Base-by-base conservation (phyloP, 2,888 invertebrate genomes). In the Melanostoma scalare region DNA sequence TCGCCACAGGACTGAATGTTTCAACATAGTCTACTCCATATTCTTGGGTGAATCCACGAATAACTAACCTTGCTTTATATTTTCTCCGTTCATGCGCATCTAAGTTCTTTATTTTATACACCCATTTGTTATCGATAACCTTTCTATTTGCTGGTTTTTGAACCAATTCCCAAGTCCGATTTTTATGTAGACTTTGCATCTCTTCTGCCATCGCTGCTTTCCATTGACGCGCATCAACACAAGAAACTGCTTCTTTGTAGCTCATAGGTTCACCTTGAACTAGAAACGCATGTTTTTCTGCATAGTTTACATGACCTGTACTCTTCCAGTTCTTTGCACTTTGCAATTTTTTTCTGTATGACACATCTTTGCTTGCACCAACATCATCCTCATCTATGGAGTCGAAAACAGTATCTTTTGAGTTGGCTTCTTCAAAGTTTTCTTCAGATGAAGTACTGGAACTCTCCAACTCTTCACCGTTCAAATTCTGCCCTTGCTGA, bases 31-130 rank as follows among this genome's bases (percentile, higher is more conserved):
- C 87, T 30, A 86, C 69, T 8, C 87, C 88, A 56, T 78, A 82
- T 75, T 87, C 76, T 63, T 89, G 88, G 2, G 75, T 75, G 72
- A 86, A 89, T 50, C 88, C 88, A 31, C 86, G 71, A 10, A 86
- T 87, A 6, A 88, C 88, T n/a, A 89, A 72, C 30, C 89, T 71
- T 8, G 89, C 88, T 71, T 88, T 88, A 42, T 85, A 87, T 50
- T 82, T 72, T 38, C 33, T 87, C 86, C 86, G 87, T 86, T 50
- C 80, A 78, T 56, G 86, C 3, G 40, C 42, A 35, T 72, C 72
- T 40, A 58, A 38, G 33, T 58, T 56, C 69, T 88, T 88, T 0
- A 85, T 20, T 20, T 20, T 20, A 20, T 20, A 20, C 20, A 20
- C 20, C 20, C 20, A 20, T 20, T 20, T 20, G n/a, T 80, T 87